Conservation (phyloP, 2,888 invertebrate genomes). For the Sinopyrophorus schimmeli region DNA sequence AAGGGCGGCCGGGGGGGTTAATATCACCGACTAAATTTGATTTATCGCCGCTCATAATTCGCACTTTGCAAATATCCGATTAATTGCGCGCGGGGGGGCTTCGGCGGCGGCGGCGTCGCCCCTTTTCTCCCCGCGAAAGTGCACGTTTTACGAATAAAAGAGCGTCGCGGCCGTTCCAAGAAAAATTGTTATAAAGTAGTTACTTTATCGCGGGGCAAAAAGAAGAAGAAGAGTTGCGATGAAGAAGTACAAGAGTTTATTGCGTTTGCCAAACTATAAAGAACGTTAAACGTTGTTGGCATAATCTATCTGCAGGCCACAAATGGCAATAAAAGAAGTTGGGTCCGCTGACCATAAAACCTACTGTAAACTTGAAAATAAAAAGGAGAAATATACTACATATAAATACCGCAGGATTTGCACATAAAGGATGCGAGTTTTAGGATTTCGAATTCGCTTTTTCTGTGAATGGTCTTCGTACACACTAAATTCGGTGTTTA, state of each 20-base stretch:
- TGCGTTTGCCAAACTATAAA: conserved; percentile 26
- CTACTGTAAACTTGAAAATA: conserved; percentile 28
- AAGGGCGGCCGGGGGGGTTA: no score
- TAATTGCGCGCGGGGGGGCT: no score
- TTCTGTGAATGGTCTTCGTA: no score
- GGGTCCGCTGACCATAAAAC: conserved; percentile 27
- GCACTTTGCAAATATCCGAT: no score
- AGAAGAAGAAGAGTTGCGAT: conserved; percentile 14
- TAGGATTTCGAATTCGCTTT: no score
- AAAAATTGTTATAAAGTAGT: conserved; percentile 19
- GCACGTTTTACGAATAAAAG: no score
- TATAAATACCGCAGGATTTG: conserved; percentile 21
- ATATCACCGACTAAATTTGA: conserved; percentile 29
- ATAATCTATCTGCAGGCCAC: conserved; percentile 26
- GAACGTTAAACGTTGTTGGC: conserved; percentile 26
- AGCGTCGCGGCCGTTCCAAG: no score
- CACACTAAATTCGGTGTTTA: no score
- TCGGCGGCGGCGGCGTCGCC: no score
- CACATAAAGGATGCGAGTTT: conserved; percentile 23
- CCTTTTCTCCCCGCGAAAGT: no score
- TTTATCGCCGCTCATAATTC: conserved; percentile 26
- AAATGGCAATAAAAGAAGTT: conserved; percentile 26
- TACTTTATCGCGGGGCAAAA: conserved; percentile 16
- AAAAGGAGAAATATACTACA: conserved; percentile 20
- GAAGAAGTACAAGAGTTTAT: conserved; percentile 21